Base-by-base conservation (phyloP, 2,888 invertebrate genomes). In the Apeira syringaria region DNA sequence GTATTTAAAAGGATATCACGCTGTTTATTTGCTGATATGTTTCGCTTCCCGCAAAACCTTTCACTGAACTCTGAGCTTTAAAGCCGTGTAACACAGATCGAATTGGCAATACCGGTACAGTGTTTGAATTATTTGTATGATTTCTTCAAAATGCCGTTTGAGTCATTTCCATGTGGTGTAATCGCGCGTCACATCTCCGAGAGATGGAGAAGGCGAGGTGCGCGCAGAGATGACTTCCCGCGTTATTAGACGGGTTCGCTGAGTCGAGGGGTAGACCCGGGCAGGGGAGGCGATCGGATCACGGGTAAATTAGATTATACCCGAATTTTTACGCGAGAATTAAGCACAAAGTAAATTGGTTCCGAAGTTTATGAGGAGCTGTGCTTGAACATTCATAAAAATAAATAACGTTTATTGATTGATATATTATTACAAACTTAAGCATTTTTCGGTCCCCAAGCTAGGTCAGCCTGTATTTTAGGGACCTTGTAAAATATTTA, bases 161-260 rank as follows among this genome's bases (percentile, higher is more conserved):
- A 47, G 46, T 55, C 47, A 55, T 55, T 52, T 52, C 50, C 47
- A 50, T 52, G 49, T 51, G 48, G 44, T 44, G 52, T 48, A 50
- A 55, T 52, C 55, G 40, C 45, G 31, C 44, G 52, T 50, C 52
- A 50, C 52, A 50, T 50, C 46, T 47, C 30, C 29, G 36, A 20
- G 7, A 7, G 20, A 2, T 18, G 38, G 27, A 24, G 28, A 44
- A 22, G 39, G 39, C 29, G 10, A 24, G 17, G 42, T 20, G 30
- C 38, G 49, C 39, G 41, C 37, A 40, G 37, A 48, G 44, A 47
- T 47, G 51, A 42, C 47, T 45, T 52, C 46, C 44, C 46, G 46
- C 48, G 50, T 55, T 55, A 52, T 52, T 52, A 52, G 50, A 46
- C 50, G 47, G 49, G 42, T 31, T 49, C 18, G 34, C 42, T 36